Conservation (phyloP, 2,888 invertebrate species). For the Heterodera filipjevi region DNA sequence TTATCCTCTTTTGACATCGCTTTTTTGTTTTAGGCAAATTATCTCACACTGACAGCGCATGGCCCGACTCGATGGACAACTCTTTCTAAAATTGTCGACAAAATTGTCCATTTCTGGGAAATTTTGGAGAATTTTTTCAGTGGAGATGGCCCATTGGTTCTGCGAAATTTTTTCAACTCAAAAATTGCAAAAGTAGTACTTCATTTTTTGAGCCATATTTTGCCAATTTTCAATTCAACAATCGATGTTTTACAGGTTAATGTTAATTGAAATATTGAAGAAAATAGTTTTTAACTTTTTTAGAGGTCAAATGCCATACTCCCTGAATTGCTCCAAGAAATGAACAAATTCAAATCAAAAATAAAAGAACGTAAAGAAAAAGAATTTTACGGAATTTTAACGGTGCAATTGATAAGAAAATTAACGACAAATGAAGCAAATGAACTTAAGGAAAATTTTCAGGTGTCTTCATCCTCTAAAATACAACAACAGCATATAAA, state of each 20-base stretch:
- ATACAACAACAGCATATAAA: neutral
- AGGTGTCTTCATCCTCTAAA: neutral
- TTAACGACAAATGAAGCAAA: neutral
- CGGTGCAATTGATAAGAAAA: neutral
- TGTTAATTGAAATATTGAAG: neutral
- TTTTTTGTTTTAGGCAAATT: neutral
- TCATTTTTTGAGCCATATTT: neutral
- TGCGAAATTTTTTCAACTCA: slow-evolving; percentile 3
- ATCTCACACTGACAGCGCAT: neutral
- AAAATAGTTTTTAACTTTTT: neutral
- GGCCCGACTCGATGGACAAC: slow-evolving; percentile 5
- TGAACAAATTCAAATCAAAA: slow-evolving; percentile 12
- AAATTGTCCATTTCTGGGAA: neutral
- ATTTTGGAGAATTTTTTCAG: neutral
- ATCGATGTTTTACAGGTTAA: neutral
- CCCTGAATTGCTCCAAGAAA: neutral
- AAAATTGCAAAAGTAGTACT: neutral
- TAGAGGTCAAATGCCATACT: slow-evolving; percentile 5
- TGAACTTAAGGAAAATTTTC: neutral
- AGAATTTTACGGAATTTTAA: slow-evolving; percentile 10
- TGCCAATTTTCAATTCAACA: neutral
- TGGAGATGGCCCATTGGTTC: neutral
- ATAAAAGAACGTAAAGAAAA: neutral
- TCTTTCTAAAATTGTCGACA: neutral
- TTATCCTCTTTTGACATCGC: neutral